Evolutionary conservation across 2,797 vertebrate species (phyloP).

Genomic region (Mus caroli): DNA sequence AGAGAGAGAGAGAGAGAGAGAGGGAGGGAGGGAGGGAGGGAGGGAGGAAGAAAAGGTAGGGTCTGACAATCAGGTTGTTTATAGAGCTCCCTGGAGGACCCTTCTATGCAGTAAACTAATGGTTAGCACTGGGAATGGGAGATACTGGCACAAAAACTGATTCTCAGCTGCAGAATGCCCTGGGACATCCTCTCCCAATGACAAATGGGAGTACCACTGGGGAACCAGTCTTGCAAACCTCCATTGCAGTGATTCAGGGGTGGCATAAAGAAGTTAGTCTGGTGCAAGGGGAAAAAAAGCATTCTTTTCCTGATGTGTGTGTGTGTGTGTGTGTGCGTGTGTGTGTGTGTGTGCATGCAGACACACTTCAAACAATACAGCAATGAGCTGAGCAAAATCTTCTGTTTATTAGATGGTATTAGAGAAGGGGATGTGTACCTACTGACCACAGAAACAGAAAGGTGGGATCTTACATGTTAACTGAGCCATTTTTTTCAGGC

Average conservation of each 20-base stretch:
- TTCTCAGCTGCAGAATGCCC: neutral
- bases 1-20: no score
- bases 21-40: no score
- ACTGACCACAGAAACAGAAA: neutral
- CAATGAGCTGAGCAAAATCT: neutral
- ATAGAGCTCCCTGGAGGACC: neutral
- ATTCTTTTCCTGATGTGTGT: neutral
- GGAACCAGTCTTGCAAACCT: neutral
- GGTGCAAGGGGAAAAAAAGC: neutral
- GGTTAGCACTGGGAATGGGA: neutral
- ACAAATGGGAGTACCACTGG: neutral
- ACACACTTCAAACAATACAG: neutral
- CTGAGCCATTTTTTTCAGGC: neutral
- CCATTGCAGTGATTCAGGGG: neutral
- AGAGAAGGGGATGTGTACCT: neutral
- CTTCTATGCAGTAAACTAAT: neutral
- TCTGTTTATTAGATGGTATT: neutral
- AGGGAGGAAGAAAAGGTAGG: no score
- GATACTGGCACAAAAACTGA: neutral
- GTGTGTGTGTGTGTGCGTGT: neutral
- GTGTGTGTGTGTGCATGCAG: neutral
- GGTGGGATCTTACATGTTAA: neutral
- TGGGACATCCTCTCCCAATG: neutral
- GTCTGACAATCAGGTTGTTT: neutral
- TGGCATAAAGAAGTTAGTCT: constrained; percentile 22